Evolutionary conservation across 2,113 vertebrate species (phyloP).

Genomic region (Egretta garzetta): DNA sequence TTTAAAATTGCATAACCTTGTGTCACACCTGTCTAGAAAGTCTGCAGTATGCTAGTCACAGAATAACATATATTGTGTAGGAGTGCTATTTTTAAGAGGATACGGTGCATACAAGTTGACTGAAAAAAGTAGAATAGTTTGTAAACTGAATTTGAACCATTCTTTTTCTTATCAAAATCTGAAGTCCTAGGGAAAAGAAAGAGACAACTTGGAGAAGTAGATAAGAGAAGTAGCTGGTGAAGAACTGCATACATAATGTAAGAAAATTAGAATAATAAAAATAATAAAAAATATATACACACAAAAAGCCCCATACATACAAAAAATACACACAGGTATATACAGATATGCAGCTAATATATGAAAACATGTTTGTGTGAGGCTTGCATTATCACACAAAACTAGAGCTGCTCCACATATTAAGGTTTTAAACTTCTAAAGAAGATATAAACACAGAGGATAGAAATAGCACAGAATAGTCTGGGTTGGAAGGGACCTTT

Average conservation of each 20-base stretch:
- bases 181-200: neutral
- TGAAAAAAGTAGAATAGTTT: neutral
- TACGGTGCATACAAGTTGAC: neutral
- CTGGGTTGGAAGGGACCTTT: neutral
- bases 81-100: neutral
- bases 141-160: neutral
- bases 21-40: neutral
- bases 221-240: neutral
- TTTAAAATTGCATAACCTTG: neutral
- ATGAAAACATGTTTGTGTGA: neutral
- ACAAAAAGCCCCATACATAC: neutral
- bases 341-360: neutral
- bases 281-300: neutral
- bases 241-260: neutral
- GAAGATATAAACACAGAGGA: neutral
- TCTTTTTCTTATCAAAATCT: neutral
- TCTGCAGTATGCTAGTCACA: neutral
- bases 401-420: neutral
- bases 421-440: neutral
- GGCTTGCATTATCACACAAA: neutral
- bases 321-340: neutral
- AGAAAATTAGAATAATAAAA: neutral
- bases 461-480: neutral
- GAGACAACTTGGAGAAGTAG: neutral
- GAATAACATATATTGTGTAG: neutral